A percentile compares a stretch with the other conserved stretches of the same genome.
Evolutionary conservation across 2,113 vertebrate species (phyloP).

Genomic region (Canis aureus): DNA sequence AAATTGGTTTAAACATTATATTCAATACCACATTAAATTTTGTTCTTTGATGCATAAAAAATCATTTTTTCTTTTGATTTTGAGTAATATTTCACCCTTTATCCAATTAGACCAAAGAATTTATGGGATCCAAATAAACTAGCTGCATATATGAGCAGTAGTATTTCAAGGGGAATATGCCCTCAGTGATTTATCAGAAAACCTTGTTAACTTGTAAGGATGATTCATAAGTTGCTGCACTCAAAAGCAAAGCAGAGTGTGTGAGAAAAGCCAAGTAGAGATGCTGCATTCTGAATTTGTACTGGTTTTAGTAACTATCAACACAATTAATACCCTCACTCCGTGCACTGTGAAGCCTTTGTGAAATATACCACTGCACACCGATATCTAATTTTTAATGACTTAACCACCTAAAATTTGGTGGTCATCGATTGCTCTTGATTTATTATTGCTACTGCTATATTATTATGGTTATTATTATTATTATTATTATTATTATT

Average conservation of each 20-base stretch:
- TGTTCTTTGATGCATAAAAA: slow-evolving; percentile 55
- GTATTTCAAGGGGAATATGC: slow-evolving; percentile 63
- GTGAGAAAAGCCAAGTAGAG: background rate
- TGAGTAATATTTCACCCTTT: slow-evolving; percentile 58
- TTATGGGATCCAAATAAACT: slow-evolving; percentile 56
- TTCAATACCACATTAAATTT: slow-evolving; percentile 56
- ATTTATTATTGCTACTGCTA: background rate
- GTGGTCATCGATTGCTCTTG: background rate
- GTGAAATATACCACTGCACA: background rate
- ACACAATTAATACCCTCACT: background rate
- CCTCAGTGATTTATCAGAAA: slow-evolving; percentile 21
- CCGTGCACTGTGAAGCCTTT: background rate
- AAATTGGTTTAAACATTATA: slow-evolving; percentile 59
- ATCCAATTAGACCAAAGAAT: slow-evolving; percentile 49
- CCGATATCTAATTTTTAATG: background rate
- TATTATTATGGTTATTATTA: background rate
- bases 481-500: background rate
- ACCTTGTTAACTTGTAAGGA: slow-evolving; percentile 22
- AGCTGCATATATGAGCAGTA: background rate
- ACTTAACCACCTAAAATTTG: background rate
- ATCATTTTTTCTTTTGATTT: slow-evolving; percentile 55
- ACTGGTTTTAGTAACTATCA: background rate
- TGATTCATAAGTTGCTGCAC: slow-evolving; percentile 21
- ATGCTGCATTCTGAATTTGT: background rate
- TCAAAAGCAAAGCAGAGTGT: background rate